Evolutionary conservation across 2,113 vertebrate species (phyloP), one percentile per base, ranked within the genome.

Genomic region (Calypte anna): DNA sequence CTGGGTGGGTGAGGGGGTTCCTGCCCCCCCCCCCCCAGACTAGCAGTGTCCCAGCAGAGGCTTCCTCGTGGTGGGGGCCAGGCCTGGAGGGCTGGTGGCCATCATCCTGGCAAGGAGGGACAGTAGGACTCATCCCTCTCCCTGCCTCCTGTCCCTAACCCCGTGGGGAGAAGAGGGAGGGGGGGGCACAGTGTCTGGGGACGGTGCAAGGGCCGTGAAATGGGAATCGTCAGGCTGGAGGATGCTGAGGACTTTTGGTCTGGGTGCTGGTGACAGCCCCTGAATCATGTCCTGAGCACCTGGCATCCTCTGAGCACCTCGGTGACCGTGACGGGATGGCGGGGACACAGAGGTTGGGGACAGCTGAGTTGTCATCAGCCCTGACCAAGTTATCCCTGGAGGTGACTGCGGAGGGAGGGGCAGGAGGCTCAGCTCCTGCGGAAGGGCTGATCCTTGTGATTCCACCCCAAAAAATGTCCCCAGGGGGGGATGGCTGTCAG

Each of bases 111-210:
- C 76, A 36, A 43, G 82, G 50, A 54, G 10, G 53, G 12, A 16
- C 28, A 30, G 50, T 21, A 1, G 69, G 8, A 67, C 82, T 31
- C 54, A 5, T 48, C 50, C 58, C 3, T 1, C 48, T 9, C 83
- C 4, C 0, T 5, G 23, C n/a, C 73, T 30, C 1, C 12, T 12
- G 68, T 9, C 63, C 68, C 1, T 2, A 55, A 48, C 0, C 54
- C 73, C 33, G 33, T 33, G 33, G 33, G 33, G 36, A 33, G 33
- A 33, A 33, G 33, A 33, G 30, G 2, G 3, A 0, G 3, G 30
- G 38, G 85, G 51, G 22, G 40, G 23, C 59, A 24, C 0, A 0
- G 28, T n/a, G 54, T 9, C 64, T 40, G 64, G 48, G 21, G 15
- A 14, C 1, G 43, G 25, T 43, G 25, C 44, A 9, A 77, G 76